Base-by-base conservation (phyloP, 2,797 vertebrate genomes). In the Bufotes viridis region DNA sequence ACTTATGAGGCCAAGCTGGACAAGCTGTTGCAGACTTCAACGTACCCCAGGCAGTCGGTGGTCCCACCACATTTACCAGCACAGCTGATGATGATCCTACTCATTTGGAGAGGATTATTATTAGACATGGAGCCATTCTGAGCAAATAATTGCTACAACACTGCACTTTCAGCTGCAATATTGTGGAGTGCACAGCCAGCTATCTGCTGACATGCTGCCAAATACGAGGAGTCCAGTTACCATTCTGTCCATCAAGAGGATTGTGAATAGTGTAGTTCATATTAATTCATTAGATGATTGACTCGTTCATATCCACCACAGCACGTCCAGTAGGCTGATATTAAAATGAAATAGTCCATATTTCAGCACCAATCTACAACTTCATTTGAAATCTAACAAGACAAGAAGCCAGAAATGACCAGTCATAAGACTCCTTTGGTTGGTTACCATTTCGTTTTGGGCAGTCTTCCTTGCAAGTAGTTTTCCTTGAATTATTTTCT, bases 121-220 rank as follows among this genome's bases (percentile, higher is more conserved):
- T 2, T 0, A 24, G 34, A 49, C 42, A 51, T 2, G 8, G 42
- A 75, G 49, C 22, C 74, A 20, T 76, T 76, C 49, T 76, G 74
- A 76, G 74, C 74, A 55, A 49, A 76, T 55, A 76, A 76, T 53
- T 5, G 2, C 20, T 76, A 55, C 22, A 22, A 42, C 22, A 13
- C 74, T 14, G 70, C 70, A 11, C 34, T 49, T 74, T 74, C 34
- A 74, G 70, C 70, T 74, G 74, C 74, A 76, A 76, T 55, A 76
- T 24, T 76, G 49, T 76, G 20, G 72, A 14, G 49, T 1, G 49
- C 14, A 53, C 49, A 14, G 74, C 51, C 74, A 76, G 49, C 49
- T 53, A 14, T 55, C 49, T 76, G 12, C 74, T 75, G 72, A 51
- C 34, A 22, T 42, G 17, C 72, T 76, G 74, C 74, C 74, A 76